phyloP scores from a whole-genome alignment of 2,888 invertebrate species.

The Drosophila mimetica region DNA sequence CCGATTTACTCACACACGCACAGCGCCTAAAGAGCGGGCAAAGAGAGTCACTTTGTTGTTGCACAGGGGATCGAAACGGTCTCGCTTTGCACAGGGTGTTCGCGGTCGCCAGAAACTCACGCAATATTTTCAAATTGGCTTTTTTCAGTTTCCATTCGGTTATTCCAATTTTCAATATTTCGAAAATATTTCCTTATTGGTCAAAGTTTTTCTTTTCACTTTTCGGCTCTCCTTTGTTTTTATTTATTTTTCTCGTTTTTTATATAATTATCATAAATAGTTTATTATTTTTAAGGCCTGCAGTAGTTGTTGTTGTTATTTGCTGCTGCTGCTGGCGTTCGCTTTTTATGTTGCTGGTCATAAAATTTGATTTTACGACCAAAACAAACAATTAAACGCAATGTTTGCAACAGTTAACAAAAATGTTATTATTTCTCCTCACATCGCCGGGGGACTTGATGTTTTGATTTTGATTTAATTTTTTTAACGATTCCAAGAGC shows the following conservation, averaged over 20 bases:
- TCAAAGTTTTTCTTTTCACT: conserved; percentile 5
- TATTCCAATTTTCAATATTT: conserved; percentile 9
- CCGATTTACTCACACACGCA: conserved; percentile 45
- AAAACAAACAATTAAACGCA: conserved; percentile 83
- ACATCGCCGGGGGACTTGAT: conserved; percentile 29
- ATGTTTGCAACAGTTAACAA: conserved; percentile 74
- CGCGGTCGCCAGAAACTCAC: conserved; percentile 37
- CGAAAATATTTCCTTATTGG: background rate
- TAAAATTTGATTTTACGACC: conserved; percentile 83
- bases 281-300: conserved; percentile 34
- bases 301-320: conserved; percentile 31
- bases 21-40: conserved; percentile 39
- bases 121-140: conserved; percentile 66
- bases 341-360: conserved; percentile 75
- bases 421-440: conserved; percentile 56
- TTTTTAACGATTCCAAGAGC: conserved; percentile 13
- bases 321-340: conserved; percentile 48
- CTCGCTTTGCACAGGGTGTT: conserved; percentile 67
- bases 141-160: conserved; percentile 14
- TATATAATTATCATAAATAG: conserved; percentile 33
- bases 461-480: conserved; percentile 20
- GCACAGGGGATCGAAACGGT: conserved; percentile 61
- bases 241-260: conserved; percentile 5
- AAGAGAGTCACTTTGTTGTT: conserved; percentile 56
- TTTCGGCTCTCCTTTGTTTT: conserved; percentile 8